Base-by-base conservation (phyloP, 2,113 vertebrate species). In the Acanthochromis polyacanthus region DNA sequence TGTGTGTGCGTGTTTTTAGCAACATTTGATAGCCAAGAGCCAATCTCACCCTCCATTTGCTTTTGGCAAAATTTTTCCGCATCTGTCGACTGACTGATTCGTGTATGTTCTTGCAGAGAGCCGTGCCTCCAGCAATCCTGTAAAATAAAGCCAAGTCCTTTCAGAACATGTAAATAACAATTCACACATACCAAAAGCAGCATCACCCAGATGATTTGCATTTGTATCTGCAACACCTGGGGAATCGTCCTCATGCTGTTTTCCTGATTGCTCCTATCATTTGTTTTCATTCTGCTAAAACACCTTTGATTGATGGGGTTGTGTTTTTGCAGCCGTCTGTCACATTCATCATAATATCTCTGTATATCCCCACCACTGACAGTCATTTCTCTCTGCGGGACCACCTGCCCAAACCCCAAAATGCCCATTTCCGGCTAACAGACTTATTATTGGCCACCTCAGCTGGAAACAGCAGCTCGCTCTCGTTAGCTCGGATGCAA, bases 11-110 rank as follows among this genome's bases (percentile, higher is more conserved):
- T 30, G 28, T 28, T n/a, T 52, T 36, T 16, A 15, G 12, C 55
- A 10, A 48, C 16, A 48, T 16, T 6, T 58, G 9, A 51, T 17
- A 45, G 17, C 17, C 15, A 30, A 60, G 16, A 63, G 17, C 25
- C 25, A 14, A 36, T 66, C 15, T 40, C 5, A 99, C 98, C 96
- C 97, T 96, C 98, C 98, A 99, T 84, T 99, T 99, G 95, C 98
- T 99, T 92, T 99, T 99, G 4, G 98, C 98, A 40, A 99, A 99
- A 88, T 99, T 99, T 94, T 99, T 99, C 73, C 97, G 94, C 86
- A 99, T 99, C 93, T 99, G 98, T n/a, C 97, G 96, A 0, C 98
- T 99, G 93, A 99, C 98, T 0, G 98, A 99, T 77, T 98, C 97
- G 0, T 99, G 98, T 75, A 99, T 99, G 89, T 99, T 99, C 94